Evolutionary conservation across 2,888 invertebrate genomes (phyloP).

Genomic region (Thereva nobilitata): DNA sequence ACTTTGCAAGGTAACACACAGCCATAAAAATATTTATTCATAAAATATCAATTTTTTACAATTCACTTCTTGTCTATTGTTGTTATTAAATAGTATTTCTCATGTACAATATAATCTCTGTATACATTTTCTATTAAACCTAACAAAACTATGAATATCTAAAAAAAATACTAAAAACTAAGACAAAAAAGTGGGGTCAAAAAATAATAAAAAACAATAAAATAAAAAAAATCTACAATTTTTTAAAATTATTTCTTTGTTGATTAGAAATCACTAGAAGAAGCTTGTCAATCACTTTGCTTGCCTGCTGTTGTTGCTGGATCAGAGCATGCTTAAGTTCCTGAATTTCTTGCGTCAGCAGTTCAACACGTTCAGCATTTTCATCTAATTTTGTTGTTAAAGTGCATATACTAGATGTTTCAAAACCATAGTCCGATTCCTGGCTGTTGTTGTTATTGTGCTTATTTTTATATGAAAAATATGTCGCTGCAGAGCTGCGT

Average conservation of each 20-base stretch:
- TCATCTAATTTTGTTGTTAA: slow-evolving; percentile 70
- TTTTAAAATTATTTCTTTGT: slow-evolving; percentile 55
- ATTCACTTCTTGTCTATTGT: not conserved
- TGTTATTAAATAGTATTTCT: slow-evolving; percentile 3
- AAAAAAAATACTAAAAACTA: slow-evolving; percentile 5
- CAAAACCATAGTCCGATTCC: slow-evolving; percentile 63
- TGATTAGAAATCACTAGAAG: slow-evolving; percentile 57
- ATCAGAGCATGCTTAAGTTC: slow-evolving; percentile 65
- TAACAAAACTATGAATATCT: slow-evolving; percentile 11
- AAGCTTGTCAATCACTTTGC: slow-evolving; percentile 58
- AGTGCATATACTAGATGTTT: slow-evolving; percentile 62
- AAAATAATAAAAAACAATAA: not conserved
- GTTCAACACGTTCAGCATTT: slow-evolving; percentile 69
- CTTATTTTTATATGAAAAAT: slow-evolving; percentile 67
- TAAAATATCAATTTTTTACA: slow-evolving; percentile 19
- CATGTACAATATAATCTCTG: slow-evolving; percentile 19
- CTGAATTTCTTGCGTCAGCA: slow-evolving; percentile 69
- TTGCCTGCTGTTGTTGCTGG: slow-evolving; percentile 59
- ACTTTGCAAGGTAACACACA: slow-evolving; percentile 43
- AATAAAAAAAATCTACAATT: slow-evolving; percentile 44
- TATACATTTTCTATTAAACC: slow-evolving; percentile 4
- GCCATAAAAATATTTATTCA: slow-evolving; percentile 46
- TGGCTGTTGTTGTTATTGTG: slow-evolving; percentile 52
- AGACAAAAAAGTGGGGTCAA: not conserved
- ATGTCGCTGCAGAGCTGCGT: slow-evolving; percentile 66